Evolutionary conservation across 2,888 invertebrate genomes (phyloP), one percentile per base, ranked within the genome.

Genomic region (Nomada hirtipes): DNA sequence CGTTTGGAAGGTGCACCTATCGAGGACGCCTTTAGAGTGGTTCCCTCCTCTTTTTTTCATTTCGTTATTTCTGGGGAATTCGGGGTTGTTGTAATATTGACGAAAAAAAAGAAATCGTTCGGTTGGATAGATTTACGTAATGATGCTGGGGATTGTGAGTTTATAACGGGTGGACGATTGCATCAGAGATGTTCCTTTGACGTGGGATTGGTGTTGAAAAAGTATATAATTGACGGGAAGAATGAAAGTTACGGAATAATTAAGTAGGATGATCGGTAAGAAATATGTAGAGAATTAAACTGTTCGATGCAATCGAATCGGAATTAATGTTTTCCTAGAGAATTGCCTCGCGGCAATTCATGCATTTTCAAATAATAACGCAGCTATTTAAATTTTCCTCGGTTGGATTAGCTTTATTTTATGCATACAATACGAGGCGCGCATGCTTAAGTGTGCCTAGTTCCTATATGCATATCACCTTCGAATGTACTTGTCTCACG

Each of bases 71-170:
- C n/a, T 10, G 1, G 13, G 47, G 26, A 59, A 20, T 59, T 59
- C 44, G 0, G 13, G 44, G 0, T 59, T 44, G n/a, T 7, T 59
- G 59, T 60, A 70, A 60, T 50, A 70, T 60, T 60, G n/a, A 60
- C 11, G 50, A 60, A 36, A 47, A 70, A 70, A 36, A 60, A 15
- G 60, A 50, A 20, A 70, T 60, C 60, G 70, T 50, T 70, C n/a
- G 2, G 15, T 11, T 15, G 36, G 18, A 20, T 0, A 20, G 50
- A 70, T 70, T 70, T 60, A 70, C 29, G 60, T 29, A 69, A 69
- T 69, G 15, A n/a, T 26, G 53, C 18, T 0, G 59, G 26, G 23
- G n/a, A 23, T 20, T 1, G 26, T 0, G 29, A 60, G 29, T 59
- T 59, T 59, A 20, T 59, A 29, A 18, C 11, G 18, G 18, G 18